These are phyloP conservation scores for Anomalospiza imberbis DNA, from an alignment of 2,797 vertebrate species.

Conservation along the genomic window DNA sequence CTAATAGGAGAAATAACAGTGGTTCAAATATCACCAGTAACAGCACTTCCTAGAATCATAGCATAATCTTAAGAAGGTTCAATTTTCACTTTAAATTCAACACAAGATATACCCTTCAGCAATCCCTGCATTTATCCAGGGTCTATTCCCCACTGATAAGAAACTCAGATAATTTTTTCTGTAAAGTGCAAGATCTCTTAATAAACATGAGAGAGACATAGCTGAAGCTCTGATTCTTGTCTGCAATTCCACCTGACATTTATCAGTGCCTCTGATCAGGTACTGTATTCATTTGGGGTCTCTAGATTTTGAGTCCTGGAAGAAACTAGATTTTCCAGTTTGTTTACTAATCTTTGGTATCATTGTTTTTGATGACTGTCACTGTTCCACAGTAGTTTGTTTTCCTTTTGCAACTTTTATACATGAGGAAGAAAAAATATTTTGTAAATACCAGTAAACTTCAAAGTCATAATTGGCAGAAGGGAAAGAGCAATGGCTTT, in stretches of 20 bases:
- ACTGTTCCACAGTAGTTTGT: background rate
- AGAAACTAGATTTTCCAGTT: background rate
- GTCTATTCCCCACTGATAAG: constrained; percentile 14
- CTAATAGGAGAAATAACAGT: background rate
- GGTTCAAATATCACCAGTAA: background rate
- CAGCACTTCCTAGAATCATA: background rate
- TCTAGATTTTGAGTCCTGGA: background rate
- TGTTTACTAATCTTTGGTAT: background rate
- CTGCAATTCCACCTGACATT: background rate
- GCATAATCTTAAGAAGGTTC: background rate
- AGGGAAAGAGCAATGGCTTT: background rate
- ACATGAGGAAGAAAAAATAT: background rate
- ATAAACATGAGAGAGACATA: background rate
- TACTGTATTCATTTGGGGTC: background rate
- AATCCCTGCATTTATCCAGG: background rate
- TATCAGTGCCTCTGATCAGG: background rate
- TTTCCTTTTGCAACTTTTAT: background rate
- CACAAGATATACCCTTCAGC: background rate
- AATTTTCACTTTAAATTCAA: constrained; percentile 21
- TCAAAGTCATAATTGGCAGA: background rate
- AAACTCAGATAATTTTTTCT: background rate
- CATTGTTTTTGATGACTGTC: background rate
- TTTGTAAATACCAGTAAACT: background rate
- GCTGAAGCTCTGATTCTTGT: background rate
- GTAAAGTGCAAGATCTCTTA: background rate